Evolutionary conservation across 2,888 invertebrate species (phyloP).

Genomic region (Ligdia adustata): DNA sequence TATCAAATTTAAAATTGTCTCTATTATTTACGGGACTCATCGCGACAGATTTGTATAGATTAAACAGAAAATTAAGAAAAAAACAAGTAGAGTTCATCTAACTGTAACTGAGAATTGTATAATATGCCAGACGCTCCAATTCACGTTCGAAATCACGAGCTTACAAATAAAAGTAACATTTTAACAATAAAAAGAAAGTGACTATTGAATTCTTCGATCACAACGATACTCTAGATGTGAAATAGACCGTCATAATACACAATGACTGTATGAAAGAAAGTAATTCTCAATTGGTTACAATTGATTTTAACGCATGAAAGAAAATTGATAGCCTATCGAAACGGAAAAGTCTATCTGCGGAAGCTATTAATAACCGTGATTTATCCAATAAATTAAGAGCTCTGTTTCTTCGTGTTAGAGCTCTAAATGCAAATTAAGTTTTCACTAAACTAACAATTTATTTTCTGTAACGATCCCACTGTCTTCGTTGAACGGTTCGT

Average conservation of each 20-base stretch:
- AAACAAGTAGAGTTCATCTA: too few relatives aligned
- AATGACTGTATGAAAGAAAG: slow-evolving; percentile 33
- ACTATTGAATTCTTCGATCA: slow-evolving; percentile 18
- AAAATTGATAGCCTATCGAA: slow-evolving; percentile 56
- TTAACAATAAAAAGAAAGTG: slow-evolving; percentile 28
- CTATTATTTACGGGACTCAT: too few relatives aligned
- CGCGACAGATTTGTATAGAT: too few relatives aligned
- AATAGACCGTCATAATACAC: slow-evolving; percentile 30
- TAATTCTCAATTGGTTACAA: slow-evolving; percentile 30
- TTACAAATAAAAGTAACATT: slow-evolving; percentile 1
- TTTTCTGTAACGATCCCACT: slow-evolving; percentile 29
- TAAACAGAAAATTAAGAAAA: too few relatives aligned
- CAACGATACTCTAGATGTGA: slow-evolving; percentile 24
- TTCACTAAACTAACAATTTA: slow-evolving; percentile 20
- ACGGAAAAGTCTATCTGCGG: slow-evolving; percentile 50
- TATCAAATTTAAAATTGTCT: too few relatives aligned
- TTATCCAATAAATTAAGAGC: slow-evolving; percentile 13
- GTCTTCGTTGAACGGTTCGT: slow-evolving; percentile 32
- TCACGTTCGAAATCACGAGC: background rate
- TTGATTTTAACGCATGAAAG: slow-evolving; percentile 63
- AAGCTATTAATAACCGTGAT: slow-evolving; percentile 39
- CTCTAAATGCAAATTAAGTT: slow-evolving; percentile 7
- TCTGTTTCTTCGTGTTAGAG: slow-evolving; percentile 12
- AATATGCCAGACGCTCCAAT: too few relatives aligned
- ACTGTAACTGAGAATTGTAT: too few relatives aligned